Percentiles rank a stretch among this genome's conserved stretches.
These are phyloP conservation scores for Forficula auricularia DNA, from an alignment of 1,140 invertebrate species.

Conservation along the genomic window DNA sequence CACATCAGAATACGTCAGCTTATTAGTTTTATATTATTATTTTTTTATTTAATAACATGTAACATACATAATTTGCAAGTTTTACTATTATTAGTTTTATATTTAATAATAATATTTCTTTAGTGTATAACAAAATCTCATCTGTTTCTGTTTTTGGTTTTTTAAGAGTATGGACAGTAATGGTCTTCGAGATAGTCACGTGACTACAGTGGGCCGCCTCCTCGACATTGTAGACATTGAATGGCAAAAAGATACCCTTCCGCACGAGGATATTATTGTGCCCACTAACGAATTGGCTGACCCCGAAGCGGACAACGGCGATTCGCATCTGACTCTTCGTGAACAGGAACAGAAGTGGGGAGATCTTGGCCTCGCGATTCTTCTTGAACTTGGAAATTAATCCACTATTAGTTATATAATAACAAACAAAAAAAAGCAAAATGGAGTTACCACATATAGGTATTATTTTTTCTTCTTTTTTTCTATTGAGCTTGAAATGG, in stretches of 20 bases:
- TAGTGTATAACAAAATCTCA: too few relatives aligned
- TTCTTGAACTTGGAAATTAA: constrained; percentile 27
- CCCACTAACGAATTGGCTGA: constrained; percentile 76
- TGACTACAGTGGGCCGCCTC: constrained; percentile 48
- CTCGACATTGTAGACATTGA: constrained; percentile 75
- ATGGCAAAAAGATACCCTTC: constrained; percentile 74
- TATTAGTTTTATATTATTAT: too few relatives aligned
- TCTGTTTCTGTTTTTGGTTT: constrained; percentile 14
- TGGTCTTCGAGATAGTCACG: constrained; percentile 21
- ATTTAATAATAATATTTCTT: too few relatives aligned
- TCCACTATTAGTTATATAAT: constrained; percentile 13
- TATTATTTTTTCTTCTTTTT: too few relatives aligned
- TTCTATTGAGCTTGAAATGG: too few relatives aligned
- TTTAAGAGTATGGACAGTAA: constrained; percentile 41
- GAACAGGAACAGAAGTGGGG: constrained; percentile 83
- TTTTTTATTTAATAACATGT: too few relatives aligned
- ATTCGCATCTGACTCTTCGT: constrained; percentile 70
- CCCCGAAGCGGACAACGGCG: constrained; percentile 83
- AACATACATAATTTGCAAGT: too few relatives aligned
- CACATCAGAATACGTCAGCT: too few relatives aligned
- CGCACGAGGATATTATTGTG: constrained; percentile 77
- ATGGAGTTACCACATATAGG: constrained; percentile 30
- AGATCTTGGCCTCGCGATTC: constrained; percentile 49
- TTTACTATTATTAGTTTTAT: too few relatives aligned
- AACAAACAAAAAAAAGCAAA: constrained; percentile 2